These are phyloP conservation scores for Lepidocolaptes lacrymiger DNA, from an alignment of 2,797 vertebrate species.

Conservation along the genomic window DNA sequence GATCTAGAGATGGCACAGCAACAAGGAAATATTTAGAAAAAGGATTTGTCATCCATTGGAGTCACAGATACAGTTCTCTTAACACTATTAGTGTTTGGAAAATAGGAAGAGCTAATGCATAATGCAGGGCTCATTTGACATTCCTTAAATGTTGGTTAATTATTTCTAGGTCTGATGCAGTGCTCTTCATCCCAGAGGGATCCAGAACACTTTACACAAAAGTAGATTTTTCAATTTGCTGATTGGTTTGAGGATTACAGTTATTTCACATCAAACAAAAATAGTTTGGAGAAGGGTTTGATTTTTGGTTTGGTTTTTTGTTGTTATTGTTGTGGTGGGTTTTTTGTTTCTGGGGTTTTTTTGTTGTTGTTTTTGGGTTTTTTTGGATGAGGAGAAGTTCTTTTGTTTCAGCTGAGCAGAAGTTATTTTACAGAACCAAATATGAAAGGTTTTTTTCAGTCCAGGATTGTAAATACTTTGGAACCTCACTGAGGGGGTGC, in stretches of 20 bases:
- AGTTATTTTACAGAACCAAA: not conserved
- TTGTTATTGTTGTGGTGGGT: too few species aligned
- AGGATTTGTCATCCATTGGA: not conserved
- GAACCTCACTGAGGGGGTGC: not conserved
- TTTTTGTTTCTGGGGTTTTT: not conserved
- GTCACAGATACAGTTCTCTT: not conserved
- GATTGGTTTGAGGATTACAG: not conserved
- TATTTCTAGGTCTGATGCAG: not conserved
- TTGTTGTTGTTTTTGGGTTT: not conserved
- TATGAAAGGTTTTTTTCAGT: not conserved
- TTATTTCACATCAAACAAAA: not conserved
- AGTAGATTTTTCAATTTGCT: not conserved
- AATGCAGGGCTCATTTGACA: not conserved
- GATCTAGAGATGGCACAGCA: not conserved
- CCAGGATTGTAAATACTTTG: not conserved
- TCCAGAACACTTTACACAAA: not conserved
- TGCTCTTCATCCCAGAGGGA: not conserved
- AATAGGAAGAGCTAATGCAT: not conserved
- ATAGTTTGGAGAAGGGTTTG: not conserved
- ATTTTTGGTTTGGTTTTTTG: not conserved
- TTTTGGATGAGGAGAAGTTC: not conserved
- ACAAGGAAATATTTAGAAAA: not conserved
- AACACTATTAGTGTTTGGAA: not conserved
- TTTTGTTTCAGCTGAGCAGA: constrained; percentile 7
- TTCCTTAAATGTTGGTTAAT: constrained; percentile 24